Conservation (phyloP, 1,140 invertebrate species). For the Lithobius niger region DNA sequence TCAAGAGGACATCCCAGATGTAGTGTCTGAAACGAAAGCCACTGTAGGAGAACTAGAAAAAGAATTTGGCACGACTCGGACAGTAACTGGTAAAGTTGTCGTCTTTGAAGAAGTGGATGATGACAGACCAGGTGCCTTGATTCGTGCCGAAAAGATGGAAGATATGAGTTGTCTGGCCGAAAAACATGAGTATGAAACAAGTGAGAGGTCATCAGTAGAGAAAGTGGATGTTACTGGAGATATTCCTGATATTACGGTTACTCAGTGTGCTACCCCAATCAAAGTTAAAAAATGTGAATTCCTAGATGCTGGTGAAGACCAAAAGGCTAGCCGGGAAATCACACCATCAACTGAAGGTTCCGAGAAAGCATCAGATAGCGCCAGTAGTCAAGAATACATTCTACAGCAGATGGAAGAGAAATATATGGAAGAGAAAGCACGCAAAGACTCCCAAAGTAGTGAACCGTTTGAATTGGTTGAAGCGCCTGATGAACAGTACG, state of each 20-base stretch:
- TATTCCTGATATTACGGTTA: slow-evolving; percentile 54
- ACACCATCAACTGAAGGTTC: background rate
- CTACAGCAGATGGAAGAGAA: background rate
- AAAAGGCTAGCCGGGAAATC: slow-evolving; percentile 23
- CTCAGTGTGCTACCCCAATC: slow-evolving; percentile 39
- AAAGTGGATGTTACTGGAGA: slow-evolving; percentile 35
- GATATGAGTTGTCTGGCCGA: slow-evolving; percentile 30
- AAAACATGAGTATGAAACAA: slow-evolving; percentile 33
- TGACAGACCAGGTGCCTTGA: too few relatives aligned
- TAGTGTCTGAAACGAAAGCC: background rate
- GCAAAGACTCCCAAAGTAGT: slow-evolving; percentile 57
- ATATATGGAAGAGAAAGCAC: slow-evolving; percentile 36
- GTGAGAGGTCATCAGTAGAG: slow-evolving; percentile 34
- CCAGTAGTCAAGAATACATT: slow-evolving; percentile 26
- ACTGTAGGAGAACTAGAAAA: slow-evolving; percentile 5
- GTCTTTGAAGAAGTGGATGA: too few relatives aligned
- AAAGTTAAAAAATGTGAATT: slow-evolving; percentile 35
- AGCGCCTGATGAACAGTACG: background rate
- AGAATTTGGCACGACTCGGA: slow-evolving; percentile 13
- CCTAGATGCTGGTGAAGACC: slow-evolving; percentile 37
- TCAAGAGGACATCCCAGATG: background rate
- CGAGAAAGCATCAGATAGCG: slow-evolving; percentile 30
- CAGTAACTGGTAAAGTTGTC: too few relatives aligned
- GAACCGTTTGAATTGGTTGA: slow-evolving; percentile 62
- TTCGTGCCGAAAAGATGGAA: slow-evolving; percentile 5